These are phyloP conservation scores for Lepidocyrtoides sp. DNA, from an alignment of 2,888 invertebrate species.

Conservation along the genomic window DNA sequence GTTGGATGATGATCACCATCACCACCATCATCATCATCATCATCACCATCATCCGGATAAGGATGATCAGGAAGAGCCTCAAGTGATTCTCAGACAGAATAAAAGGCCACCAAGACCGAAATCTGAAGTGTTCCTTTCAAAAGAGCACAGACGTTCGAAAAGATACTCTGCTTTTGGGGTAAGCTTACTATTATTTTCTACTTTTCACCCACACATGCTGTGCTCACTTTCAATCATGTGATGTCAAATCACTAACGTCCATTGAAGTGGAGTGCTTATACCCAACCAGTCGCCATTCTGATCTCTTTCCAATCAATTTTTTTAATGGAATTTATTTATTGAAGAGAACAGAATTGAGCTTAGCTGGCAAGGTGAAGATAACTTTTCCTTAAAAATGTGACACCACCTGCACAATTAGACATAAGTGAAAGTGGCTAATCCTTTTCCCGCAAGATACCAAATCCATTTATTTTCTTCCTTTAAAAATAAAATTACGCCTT, in stretches of 20 bases:
- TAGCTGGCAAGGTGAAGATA: no score
- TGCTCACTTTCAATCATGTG: slow-evolving; percentile 11
- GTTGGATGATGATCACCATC: slow-evolving; percentile 90
- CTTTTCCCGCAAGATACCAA: neutral
- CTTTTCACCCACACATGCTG: neutral
- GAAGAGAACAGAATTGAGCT: neutral
- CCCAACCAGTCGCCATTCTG: neutral
- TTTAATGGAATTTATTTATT: neutral
- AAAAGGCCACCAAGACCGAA: slow-evolving; percentile 98
- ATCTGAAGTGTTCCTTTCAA: slow-evolving; percentile 97
- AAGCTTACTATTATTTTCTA: slow-evolving; percentile 87
- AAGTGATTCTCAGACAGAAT: slow-evolving; percentile 95
- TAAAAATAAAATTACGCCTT: no score
- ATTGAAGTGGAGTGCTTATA: neutral
- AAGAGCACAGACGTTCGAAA: slow-evolving; percentile 93
- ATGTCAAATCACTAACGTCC: neutral
- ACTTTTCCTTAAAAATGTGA: no score
- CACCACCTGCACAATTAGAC: slow-evolving; percentile 23
- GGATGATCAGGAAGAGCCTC: slow-evolving; percentile 92
- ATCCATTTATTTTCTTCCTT: neutral
- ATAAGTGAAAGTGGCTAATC: neutral
- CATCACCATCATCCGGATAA: slow-evolving; percentile 68
- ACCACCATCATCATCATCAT: slow-evolving; percentile 64
- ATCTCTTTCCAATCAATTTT: neutral
- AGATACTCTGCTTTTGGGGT: slow-evolving; percentile 99